Evolutionary conservation across 64 coral and sea anemone genomes (phyloP).

Genomic region (Cladopsammia gracilis): DNA sequence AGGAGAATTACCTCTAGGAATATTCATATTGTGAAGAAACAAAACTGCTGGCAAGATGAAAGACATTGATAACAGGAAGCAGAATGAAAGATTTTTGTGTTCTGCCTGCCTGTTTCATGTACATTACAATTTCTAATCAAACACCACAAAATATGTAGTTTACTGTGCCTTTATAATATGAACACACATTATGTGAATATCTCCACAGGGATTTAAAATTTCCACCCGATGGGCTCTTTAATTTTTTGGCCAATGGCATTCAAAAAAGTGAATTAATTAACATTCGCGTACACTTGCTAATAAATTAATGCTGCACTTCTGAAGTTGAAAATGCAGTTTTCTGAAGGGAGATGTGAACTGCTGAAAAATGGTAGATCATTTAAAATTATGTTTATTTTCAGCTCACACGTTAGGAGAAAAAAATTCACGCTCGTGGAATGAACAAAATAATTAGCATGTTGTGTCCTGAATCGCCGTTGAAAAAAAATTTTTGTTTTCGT

Average conservation of each 20-base stretch:
- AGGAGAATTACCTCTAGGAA: background rate
- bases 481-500: background rate
- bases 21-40: background rate
- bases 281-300: constrained; percentile 1
- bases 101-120: background rate
- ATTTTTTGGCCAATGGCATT: background rate
- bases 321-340: background rate
- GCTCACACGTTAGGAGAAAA: background rate
- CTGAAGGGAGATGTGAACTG: background rate
- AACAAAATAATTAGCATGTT: background rate
- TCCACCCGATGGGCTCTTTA: background rate
- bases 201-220: background rate
- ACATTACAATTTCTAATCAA: background rate
- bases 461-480: background rate
- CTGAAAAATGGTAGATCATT: background rate
- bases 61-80: background rate
- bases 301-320: background rate
- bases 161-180: background rate
- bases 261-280: constrained; percentile 7
- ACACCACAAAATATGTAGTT: background rate
- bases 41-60: background rate
- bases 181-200: background rate
- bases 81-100: background rate
- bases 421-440: background rate
- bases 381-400: constrained; percentile 10